Evolutionary conservation across 2,797 vertebrate species (phyloP).

Genomic region (Amphiprion clarkii): DNA sequence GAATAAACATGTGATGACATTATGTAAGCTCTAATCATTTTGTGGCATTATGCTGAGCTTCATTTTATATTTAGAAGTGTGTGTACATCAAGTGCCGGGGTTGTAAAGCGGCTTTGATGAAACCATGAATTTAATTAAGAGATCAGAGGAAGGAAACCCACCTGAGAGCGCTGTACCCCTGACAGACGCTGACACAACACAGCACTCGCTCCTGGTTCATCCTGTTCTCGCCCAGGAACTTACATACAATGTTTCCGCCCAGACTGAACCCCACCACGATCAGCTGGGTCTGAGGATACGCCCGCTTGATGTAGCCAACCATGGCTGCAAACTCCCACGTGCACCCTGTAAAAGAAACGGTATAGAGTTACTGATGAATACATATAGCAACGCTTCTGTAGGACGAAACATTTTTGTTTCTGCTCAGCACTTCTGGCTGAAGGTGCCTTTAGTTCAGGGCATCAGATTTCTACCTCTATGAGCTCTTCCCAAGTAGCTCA

Average conservation of each 20-base stretch:
- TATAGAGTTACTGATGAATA: conserved; percentile 45
- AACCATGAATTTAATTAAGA: conserved; percentile 28
- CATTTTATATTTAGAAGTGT: conserved; percentile 35
- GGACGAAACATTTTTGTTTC: not conserved
- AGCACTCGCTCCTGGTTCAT: conserved; percentile 96
- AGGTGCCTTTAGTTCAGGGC: conserved; percentile 37
- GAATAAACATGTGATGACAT: conserved; percentile 6
- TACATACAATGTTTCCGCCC: conserved; percentile 98
- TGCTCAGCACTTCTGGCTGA: conserved; percentile 48
- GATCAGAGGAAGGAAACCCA: conserved; percentile 73
- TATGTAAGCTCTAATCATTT: conserved; percentile 30
- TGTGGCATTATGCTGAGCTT: conserved; percentile 28
- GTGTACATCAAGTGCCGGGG: not conserved
- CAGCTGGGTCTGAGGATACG: conserved; percentile 91
- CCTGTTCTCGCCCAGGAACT: conserved; percentile 94
- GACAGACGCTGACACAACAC: conserved; percentile 96
- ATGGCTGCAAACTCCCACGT: conserved; percentile 98
- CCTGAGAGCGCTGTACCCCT: conserved; percentile 97
- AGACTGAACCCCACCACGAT: conserved; percentile 97
- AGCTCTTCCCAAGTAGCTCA: conserved; percentile 10
- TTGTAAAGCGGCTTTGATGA: conserved; percentile 18
- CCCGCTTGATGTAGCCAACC: conserved; percentile 95
- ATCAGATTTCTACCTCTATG: conserved; percentile 25
- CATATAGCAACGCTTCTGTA: conserved; percentile 17
- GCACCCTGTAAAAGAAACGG: conserved; percentile 86